Base-by-base conservation (phyloP, 2,888 invertebrate genomes). In the Parnassius orleans region DNA sequence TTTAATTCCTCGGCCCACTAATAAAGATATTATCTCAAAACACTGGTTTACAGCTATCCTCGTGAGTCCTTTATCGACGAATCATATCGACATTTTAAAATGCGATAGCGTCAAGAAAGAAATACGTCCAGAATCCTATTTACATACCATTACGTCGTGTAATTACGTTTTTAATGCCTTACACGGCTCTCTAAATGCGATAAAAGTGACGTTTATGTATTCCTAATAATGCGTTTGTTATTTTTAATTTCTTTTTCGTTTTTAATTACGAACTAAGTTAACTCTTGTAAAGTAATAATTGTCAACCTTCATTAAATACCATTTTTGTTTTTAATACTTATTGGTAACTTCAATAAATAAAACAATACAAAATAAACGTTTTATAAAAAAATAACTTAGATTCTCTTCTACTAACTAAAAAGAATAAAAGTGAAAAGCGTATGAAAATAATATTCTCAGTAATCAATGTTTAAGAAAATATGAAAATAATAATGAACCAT, bases 151-250 rank as follows among this genome's bases (percentile, higher is more conserved):
- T 63, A 57, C 33, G 46, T 58, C 33, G 51, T 48, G 48, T 50
- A 14, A 55, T 63, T 57, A 44, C 50, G 10, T 42, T 14, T 51
- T 33, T 53, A 54, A 63, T 55, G 33, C 19, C 19, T 12, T 63
- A 19, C 52, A 59, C 43, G 58, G 14, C 24, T 51, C 61, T 67
- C 44, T 51, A 51, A 60, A 63, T 24, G 44, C 61, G 68, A 70
- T 71, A 66, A 65, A 52, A 57, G 57, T 64, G 60, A 50, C 66
- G 51, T 65, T 71, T 70, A 69, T 68, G 68, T 62, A 24, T 47
- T 33, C 59, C 51, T 59, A 59, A 59, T 63, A 58, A 50, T 54
- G 41, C 53, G 53, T 54, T 54, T 55, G 53, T 41, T 50, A 54
- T 58, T 51, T 51, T 9, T 1, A n/a, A 50, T 43, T 47, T 48